Percentiles rank a stretch among this genome's conserved stretches.
These are phyloP conservation scores for Lophotis ruficrista DNA, from an alignment of 2,113 vertebrate genomes.

Conservation along the genomic window DNA sequence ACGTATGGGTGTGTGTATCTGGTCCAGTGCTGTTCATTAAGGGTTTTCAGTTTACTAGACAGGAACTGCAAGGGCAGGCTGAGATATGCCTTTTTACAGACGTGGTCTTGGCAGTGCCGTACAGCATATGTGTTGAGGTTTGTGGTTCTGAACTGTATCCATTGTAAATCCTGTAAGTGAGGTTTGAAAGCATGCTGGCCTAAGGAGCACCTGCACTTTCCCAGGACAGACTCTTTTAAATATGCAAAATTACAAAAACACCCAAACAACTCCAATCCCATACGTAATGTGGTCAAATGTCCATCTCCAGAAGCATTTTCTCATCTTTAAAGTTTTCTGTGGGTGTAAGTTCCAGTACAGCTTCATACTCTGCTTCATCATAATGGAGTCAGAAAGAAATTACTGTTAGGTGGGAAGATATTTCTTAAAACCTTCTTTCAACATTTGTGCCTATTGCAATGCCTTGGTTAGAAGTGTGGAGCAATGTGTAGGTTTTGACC, in stretches of 20 bases:
- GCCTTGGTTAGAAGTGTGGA: neutral
- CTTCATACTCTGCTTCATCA: slow-evolving; percentile 51
- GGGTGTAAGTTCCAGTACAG: slow-evolving; percentile 39
- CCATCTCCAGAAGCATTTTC: slow-evolving; percentile 62
- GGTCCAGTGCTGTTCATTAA: neutral
- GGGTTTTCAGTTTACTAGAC: neutral
- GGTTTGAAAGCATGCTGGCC: slow-evolving; percentile 42
- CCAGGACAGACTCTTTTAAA: slow-evolving; percentile 49
- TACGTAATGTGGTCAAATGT: slow-evolving; percentile 50
- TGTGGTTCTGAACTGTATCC: slow-evolving; percentile 47
- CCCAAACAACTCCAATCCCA: neutral
- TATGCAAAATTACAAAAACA: slow-evolving; percentile 35
- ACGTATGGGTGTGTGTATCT: neutral
- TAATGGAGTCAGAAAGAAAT: slow-evolving; percentile 64
- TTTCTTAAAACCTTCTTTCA: slow-evolving; percentile 55
- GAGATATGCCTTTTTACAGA: slow-evolving; percentile 3
- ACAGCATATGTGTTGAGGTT: slow-evolving; percentile 22
- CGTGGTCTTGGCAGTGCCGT: neutral
- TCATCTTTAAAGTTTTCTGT: slow-evolving; percentile 65
- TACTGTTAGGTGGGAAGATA: slow-evolving; percentile 42
- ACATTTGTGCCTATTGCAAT: slow-evolving; percentile 17
- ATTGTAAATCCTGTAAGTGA: slow-evolving; percentile 39
- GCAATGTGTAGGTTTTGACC: slow-evolving; percentile 9
- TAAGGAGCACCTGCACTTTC: slow-evolving; percentile 55
- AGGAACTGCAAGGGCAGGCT: slow-evolving; percentile 54